Conservation (phyloP, 2,888 invertebrate species). For the Papilio demoleus region DNA sequence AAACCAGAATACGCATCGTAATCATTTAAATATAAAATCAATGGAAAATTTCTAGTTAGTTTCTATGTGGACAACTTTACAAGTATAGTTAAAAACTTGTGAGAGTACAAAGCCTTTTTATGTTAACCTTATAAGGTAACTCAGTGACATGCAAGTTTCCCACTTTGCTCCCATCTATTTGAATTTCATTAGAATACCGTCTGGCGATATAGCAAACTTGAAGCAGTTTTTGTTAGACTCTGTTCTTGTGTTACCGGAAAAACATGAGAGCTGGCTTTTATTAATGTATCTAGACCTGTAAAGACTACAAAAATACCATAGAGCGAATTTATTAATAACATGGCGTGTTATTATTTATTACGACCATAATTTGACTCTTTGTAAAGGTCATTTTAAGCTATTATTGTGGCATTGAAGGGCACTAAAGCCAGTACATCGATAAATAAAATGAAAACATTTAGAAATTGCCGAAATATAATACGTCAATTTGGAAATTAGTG, state of each 20-base stretch:
- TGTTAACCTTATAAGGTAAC: constrained; percentile 60
- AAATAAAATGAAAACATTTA: too few relatives aligned
- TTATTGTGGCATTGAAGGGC: too few relatives aligned
- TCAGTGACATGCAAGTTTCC: constrained; percentile 52
- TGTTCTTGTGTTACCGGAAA: constrained; percentile 50
- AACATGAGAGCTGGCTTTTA: too few relatives aligned
- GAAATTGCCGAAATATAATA: too few relatives aligned
- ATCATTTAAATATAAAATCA: constrained; percentile 16
- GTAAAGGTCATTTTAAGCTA: not conserved
- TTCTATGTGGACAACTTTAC: constrained; percentile 6
- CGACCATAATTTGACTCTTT: not conserved
- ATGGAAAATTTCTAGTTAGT: not conserved
- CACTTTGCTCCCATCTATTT: constrained; percentile 52
- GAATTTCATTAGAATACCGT: constrained; percentile 55
- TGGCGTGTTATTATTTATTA: too few relatives aligned
- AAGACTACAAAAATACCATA: too few relatives aligned
- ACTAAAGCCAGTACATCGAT: too few relatives aligned
- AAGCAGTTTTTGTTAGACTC: constrained; percentile 69
- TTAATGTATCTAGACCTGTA: too few relatives aligned
- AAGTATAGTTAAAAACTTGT: constrained; percentile 11
- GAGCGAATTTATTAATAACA: too few relatives aligned
- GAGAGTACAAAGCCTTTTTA: constrained; percentile 35
- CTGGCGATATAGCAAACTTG: constrained; percentile 69
- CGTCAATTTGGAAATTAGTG: too few relatives aligned
- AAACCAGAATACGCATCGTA: not conserved